Conservation (phyloP, 2,888 invertebrate genomes). For the Boloria euphrosyne region DNA sequence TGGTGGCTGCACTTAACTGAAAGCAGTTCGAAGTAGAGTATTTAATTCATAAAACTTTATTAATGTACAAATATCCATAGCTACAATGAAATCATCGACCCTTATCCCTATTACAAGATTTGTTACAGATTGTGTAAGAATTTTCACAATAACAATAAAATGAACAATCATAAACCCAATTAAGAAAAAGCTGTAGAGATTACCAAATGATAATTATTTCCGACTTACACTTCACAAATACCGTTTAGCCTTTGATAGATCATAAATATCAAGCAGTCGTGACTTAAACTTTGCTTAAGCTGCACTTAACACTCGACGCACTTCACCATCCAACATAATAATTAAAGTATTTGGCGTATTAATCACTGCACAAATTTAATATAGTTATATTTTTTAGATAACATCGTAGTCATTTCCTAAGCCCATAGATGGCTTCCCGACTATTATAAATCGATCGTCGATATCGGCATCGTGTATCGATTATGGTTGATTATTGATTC, state of each 20-base stretch:
- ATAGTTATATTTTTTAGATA: conserved; percentile 23
- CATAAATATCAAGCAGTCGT: conserved; percentile 10
- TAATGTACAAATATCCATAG: no score
- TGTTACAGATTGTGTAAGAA: no score
- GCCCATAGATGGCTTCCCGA: conserved; percentile 40
- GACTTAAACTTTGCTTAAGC: conserved; percentile 16
- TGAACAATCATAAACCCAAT: no score
- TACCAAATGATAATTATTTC: background rate
- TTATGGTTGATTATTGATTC: conserved; percentile 68
- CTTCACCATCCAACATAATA: conserved; percentile 5
- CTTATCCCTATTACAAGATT: no score
- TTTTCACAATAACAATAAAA: no score
- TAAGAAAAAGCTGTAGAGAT: no score
- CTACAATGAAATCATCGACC: no score
- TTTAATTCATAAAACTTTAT: no score
- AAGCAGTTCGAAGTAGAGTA: no score
- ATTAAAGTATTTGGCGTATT: conserved; percentile 21
- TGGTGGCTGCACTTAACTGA: no score
- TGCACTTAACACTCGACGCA: conserved; percentile 6
- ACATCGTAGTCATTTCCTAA: conserved; percentile 25
- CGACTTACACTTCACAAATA: background rate
- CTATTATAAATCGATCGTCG: conserved; percentile 62
- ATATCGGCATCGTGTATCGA: conserved; percentile 57
- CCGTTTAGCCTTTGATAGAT: background rate
- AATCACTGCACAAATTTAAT: conserved; percentile 19